phyloP scores from a whole-genome alignment of 2,888 invertebrate species.

The Ctena decussata region DNA sequence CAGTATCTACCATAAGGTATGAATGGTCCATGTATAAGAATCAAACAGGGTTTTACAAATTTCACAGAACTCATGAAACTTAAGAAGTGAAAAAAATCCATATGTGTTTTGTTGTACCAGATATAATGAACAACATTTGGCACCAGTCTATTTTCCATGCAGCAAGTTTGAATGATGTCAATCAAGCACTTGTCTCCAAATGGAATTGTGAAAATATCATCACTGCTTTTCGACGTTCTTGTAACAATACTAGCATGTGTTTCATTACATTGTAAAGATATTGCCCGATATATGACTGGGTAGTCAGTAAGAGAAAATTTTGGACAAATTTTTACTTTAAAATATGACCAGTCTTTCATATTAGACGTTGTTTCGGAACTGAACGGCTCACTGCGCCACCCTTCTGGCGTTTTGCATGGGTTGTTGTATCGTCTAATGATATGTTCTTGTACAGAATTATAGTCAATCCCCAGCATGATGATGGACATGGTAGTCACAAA shows the following conservation, averaged over 20 bases:
- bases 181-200: conserved; percentile 54
- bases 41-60: conserved; percentile 68
- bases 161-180: conserved; percentile 54
- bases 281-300: conserved; percentile 9
- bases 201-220: conserved; percentile 21
- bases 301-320: conserved; percentile 18
- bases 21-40: conserved; percentile 67
- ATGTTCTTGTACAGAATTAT: no score
- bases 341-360: conserved; percentile 28
- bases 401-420: no score
- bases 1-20: conserved; percentile 70
- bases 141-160: conserved; percentile 40
- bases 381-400: no score
- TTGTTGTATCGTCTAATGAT: no score
- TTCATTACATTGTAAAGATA: conserved; percentile 37
- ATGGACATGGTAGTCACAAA: no score
- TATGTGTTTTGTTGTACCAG: conserved; percentile 56
- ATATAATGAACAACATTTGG: conserved; percentile 69
- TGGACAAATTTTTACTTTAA: conserved; percentile 15
- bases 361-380: conserved; percentile 11
- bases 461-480: no score
- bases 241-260: not conserved
- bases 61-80: conserved; percentile 67
- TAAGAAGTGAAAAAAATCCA: conserved; percentile 59
- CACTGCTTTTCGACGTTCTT: conserved; percentile 8